Base-by-base conservation (phyloP, 1,140 invertebrate genomes). In the Hyposmocoma kahamanoa region DNA sequence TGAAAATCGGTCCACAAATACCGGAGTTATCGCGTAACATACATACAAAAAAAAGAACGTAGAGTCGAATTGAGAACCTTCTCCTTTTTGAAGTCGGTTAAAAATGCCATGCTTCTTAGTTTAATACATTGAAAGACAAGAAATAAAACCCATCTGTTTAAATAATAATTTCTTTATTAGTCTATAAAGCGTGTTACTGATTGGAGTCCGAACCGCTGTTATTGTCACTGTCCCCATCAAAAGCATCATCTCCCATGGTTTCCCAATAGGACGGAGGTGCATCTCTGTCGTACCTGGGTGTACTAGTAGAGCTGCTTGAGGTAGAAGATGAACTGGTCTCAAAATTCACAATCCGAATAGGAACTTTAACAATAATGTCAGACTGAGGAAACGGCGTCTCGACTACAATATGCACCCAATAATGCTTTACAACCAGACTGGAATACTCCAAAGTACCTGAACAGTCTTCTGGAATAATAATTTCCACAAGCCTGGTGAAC, bases 201-300 rank as follows among this genome's bases (percentile, higher is more conserved):
- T 28, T 28, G 24, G 24, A 6, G 6, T 6, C 24, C 5, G 11
- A 28, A 45, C 41, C 48, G 22, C 50, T 32, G 17, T 38, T 21
- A 5, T 46, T 36, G 39, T 34, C 45, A 20, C 22, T 30, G 24
- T 44, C 43, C 1, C 38, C 13, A 11, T 54, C 56, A 28, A 57
- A 57, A 10, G 36, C 15, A 10, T 53, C 56, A 32, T 60, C 62
- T 10, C 34, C 43, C 65, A 68, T 68, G 0, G 39, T 53, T 43
- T 60, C 62, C 59, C 59, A 68, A 46, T 65, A 65, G 0, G 59
- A 32, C 3, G 65, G 56, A 15, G 53, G 49, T 19, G 47, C 36
- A 6, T 34, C 38, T n/a, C 44, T 24, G 13, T 11, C 10, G 1
- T 34, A 3, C 4, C 36, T 32, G 6, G 19, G 26, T 9, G 18